Conservation (phyloP, 2,797 vertebrate species). For the Xyrichtys novacula region DNA sequence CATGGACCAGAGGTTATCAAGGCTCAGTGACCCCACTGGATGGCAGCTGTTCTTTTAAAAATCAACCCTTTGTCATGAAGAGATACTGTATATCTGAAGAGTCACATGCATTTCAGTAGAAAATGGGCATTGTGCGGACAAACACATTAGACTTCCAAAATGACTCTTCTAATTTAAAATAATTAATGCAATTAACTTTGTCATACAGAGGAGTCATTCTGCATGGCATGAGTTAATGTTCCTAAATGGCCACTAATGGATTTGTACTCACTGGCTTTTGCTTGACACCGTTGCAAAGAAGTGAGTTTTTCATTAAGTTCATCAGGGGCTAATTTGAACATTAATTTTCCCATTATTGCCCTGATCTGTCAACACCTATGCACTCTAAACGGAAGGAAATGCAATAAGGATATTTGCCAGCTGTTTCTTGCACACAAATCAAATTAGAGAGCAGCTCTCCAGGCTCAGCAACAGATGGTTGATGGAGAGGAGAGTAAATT, state of each 20-base stretch:
- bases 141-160: slow-evolving; percentile 15
- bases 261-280: slow-evolving; percentile 47
- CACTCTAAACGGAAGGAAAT: slow-evolving; percentile 79
- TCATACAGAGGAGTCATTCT: slow-evolving; percentile 16
- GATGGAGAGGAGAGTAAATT: slow-evolving; percentile 69
- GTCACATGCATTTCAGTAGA: background rate
- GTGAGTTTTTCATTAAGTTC: slow-evolving; percentile 72
- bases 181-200: slow-evolving; percentile 34
- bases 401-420: slow-evolving; percentile 82
- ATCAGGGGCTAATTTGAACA: slow-evolving; percentile 75
- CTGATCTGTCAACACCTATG: slow-evolving; percentile 80
- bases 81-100: background rate
- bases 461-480: slow-evolving; percentile 84
- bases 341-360: slow-evolving; percentile 79
- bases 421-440: slow-evolving; percentile 81
- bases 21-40: slow-evolving; percentile 17
- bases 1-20: slow-evolving; percentile 43
- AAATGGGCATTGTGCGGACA: background rate
- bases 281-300: slow-evolving; percentile 46
- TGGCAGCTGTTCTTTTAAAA: slow-evolving; percentile 7
- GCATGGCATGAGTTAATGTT: slow-evolving; percentile 4
- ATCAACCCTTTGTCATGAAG: slow-evolving; percentile 6
- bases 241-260: slow-evolving; percentile 43
- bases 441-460: slow-evolving; percentile 78
- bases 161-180: background rate